Base-by-base conservation (phyloP, 1,140 invertebrate species). In the Schlechtendalia chinensis region DNA sequence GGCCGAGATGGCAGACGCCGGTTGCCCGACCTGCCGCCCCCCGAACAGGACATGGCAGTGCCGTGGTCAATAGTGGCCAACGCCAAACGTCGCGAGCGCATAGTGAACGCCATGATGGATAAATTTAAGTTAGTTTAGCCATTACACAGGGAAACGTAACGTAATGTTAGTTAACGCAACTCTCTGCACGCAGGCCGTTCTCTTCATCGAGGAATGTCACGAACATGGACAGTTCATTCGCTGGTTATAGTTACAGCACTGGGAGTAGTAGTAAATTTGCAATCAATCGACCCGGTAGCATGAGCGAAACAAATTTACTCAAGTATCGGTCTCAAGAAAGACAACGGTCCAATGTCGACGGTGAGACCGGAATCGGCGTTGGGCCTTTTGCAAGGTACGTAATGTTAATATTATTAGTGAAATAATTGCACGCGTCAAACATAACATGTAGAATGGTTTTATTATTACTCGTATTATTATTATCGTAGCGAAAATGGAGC, bases 11-110 rank as follows among this genome's bases (percentile, higher is more conserved):
- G 83, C 84, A 90, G 24, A 89, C 90, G 4, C 85, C 88, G 75
- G 5, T 19, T 79, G 17, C 75, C 75, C 10, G 75, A 79, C 22
- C 87, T 90, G 54, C 90, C 90, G 2, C 84, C 87, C 74, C 69
- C 69, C 10, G 47, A 72, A 39, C 32, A 39, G 17, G 69, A 72
- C 12, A n/a, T 63, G 45, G 29, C 45, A 16, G 87, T 90, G 56
- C 90, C 89, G 5, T 84, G 87, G 81, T 89, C 90, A 83, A 89
- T 89, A 82, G 88, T 88, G 1, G 86, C 87, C 8, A 86, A 86
- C 1, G 84, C 85, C 45, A 87, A 88, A 81, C 86, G 87, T 83
- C 81, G 82, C 58, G 83, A 83, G 24, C 82, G 75, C 22, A 83
- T 59, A 81, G 83, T 79, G 58, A 29, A 39, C 4, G 75, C 58